Evolutionary conservation across 2,888 invertebrate genomes (phyloP), one percentile per base, ranked within the genome.

Genomic region (Odontocerum albicorne): DNA sequence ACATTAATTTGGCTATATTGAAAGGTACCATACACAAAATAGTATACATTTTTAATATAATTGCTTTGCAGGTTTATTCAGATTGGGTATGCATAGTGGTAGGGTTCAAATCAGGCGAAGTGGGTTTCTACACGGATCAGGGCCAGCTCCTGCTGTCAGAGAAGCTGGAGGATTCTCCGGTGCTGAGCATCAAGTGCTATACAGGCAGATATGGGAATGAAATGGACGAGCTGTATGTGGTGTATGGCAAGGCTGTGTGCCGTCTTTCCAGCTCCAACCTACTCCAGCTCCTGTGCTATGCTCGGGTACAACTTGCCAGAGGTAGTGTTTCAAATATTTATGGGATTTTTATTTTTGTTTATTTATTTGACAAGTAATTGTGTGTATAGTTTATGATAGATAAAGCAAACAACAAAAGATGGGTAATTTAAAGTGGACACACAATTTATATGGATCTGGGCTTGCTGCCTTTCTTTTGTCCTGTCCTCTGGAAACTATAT

Each of bases 31-130:
- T n/a, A n/a, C n/a, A n/a, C n/a, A n/a, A n/a, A n/a, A n/a, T n/a
- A n/a, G n/a, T n/a, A n/a, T n/a, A n/a, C n/a, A n/a, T n/a, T n/a
- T n/a, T n/a, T n/a, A n/a, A n/a, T n/a, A n/a, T n/a, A n/a, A n/a
- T n/a, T n/a, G n/a, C n/a, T n/a, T 65, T 65, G 42, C 69, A 83
- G 82, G 79, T 86, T 67, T 86, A 85, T 4, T 86, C 92, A 19
- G 96, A 97, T 69, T 97, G 96, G 96, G 95, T 93, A 10, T 95
- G 94, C 68, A 82, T 96, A 57, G 84, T 88, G 57, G 82, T 94
- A 53, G 97, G 96, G 10, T 89, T 91, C 65, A 85, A 84, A 64
- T 88, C 90, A 62, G 97, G 97, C 13, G 83, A 81, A 73, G 80
- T 96, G 8, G 80, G 88, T 59, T 93, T 96, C 73, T 96, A 92